These are phyloP conservation scores for Adelphocoris suturalis DNA, from an alignment of 2,888 invertebrate species.

Conservation along the genomic window DNA sequence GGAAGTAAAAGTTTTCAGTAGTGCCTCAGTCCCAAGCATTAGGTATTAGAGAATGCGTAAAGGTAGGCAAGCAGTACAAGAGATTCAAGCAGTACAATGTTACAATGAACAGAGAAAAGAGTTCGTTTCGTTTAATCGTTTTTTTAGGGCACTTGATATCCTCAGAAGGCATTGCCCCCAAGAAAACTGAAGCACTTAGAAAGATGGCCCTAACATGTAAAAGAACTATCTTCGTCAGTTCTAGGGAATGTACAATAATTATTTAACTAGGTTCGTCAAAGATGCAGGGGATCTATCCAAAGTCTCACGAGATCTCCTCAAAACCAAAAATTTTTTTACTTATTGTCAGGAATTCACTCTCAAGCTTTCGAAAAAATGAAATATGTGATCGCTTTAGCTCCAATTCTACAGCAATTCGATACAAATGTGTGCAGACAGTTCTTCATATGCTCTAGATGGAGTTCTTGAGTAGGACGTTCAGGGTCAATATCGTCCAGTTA, in stretches of 20 bases:
- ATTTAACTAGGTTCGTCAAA: background rate
- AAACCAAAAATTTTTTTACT: background rate
- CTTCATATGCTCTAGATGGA: background rate
- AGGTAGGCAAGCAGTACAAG: too few species aligned
- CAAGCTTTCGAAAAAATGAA: background rate
- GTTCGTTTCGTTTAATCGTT: too few species aligned
- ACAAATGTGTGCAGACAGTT: background rate
- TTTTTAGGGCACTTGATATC: too few species aligned
- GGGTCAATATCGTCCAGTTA: background rate
- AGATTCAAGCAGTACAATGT: background rate
- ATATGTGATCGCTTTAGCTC: background rate
- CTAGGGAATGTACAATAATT: conserved; percentile 2
- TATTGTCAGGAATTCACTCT: background rate
- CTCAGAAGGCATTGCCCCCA: background rate
- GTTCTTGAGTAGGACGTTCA: background rate
- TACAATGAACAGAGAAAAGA: too few species aligned
- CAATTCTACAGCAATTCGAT: background rate
- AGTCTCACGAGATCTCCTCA: background rate
- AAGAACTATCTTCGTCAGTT: background rate
- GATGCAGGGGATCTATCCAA: background rate
- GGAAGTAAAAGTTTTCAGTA: too few species aligned
- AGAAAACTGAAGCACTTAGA: background rate
- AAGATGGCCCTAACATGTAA: background rate
- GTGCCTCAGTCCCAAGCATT: too few species aligned
- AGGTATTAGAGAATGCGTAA: too few species aligned